Conservation (phyloP, 2,113 vertebrate species). For the Lota lota region DNA sequence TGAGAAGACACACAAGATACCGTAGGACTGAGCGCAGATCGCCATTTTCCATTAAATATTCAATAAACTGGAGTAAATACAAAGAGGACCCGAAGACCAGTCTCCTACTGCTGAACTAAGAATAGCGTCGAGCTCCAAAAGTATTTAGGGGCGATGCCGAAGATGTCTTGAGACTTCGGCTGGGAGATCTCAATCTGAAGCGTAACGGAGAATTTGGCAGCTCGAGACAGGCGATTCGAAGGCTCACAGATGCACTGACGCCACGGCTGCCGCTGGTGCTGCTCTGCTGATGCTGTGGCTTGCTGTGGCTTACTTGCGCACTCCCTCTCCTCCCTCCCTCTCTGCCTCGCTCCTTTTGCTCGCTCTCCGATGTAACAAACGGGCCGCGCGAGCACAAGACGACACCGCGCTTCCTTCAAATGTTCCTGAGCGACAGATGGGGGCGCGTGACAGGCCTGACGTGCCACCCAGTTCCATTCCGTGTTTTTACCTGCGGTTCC, state of each 20-base stretch:
- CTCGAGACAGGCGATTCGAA: slow-evolving; percentile 14
- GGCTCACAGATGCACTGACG: slow-evolving; percentile 4
- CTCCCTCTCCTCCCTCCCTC: slow-evolving; percentile 62
- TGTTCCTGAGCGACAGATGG: slow-evolving; percentile 63
- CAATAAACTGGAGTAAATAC: slow-evolving; percentile 73
- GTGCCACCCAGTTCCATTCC: too few species aligned
- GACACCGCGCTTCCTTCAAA: slow-evolving; percentile 57
- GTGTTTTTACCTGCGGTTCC: too few species aligned
- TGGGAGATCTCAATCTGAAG: slow-evolving; percentile 45
- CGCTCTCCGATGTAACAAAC: slow-evolving; percentile 52
- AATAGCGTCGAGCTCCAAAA: slow-evolving; percentile 55
- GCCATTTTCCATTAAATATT: slow-evolving; percentile 92
- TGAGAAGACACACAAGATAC: slow-evolving; percentile 77
- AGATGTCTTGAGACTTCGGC: background rate
- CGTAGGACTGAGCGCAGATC: slow-evolving; percentile 83
- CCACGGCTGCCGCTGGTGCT: slow-evolving; percentile 53
- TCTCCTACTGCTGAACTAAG: slow-evolving; percentile 56
- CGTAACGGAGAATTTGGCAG: slow-evolving; percentile 44
- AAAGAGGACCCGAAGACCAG: slow-evolving; percentile 41
- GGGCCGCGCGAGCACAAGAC: slow-evolving; percentile 42
- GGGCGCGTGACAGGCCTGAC: slow-evolving; percentile 62
- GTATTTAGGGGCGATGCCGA: background rate
- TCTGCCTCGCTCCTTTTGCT: slow-evolving; percentile 58
- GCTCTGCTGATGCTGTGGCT: slow-evolving; percentile 42
- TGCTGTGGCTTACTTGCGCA: slow-evolving; percentile 61